Base-by-base conservation (phyloP, 2,888 invertebrate species). In the Oscheius sp. region DNA sequence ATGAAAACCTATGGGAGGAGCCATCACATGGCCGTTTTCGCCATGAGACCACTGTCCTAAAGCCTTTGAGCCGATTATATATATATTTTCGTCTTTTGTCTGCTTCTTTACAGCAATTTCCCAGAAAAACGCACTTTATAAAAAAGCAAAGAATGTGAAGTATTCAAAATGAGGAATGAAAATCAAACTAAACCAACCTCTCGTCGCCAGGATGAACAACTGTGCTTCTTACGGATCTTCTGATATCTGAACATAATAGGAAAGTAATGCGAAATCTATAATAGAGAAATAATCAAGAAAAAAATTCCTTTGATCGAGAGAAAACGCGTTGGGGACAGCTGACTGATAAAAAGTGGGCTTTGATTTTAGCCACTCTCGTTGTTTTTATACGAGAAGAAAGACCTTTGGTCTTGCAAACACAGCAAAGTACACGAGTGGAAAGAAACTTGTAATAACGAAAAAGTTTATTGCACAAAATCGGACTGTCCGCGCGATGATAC, bases 21-120 rank as follows among this genome's bases (percentile, higher is more conserved):
- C n/a, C 43, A 25, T 69, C 69, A 69, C 69, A 69, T 69, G 69
- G n/a, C n/a, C 52, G 29, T 1, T 23, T 46, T 53, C 66, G 56
- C 55, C 29, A 12, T 49, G 18, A 52, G 66, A 66, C 63, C 63
- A n/a, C n/a, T 45, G 23, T 18, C 16, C 21, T 1, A 35, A 18
- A 43, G 23, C 63, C 45, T 63, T 63, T 63, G 27, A 43, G 3
- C 63, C 18, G 45, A 21, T 58, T n/a, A 29, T 12, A 58, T 16
- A 49, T 5, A 18, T n/a, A 49, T 35, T 35, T 3, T 9, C 35
- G 5, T 9, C 9, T 35, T 35, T 35, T 35, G 49, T 16, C 16
- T 49, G 49, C 16, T n/a, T n/a, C 49, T 16, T 49, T n/a, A 49
- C 16, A 16, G 13, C 49, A n/a, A 49, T 7, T 49, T 49, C 13